Conservation (phyloP, 2,113 vertebrate species). For the Sinocyclocheilus anshuiensis region DNA sequence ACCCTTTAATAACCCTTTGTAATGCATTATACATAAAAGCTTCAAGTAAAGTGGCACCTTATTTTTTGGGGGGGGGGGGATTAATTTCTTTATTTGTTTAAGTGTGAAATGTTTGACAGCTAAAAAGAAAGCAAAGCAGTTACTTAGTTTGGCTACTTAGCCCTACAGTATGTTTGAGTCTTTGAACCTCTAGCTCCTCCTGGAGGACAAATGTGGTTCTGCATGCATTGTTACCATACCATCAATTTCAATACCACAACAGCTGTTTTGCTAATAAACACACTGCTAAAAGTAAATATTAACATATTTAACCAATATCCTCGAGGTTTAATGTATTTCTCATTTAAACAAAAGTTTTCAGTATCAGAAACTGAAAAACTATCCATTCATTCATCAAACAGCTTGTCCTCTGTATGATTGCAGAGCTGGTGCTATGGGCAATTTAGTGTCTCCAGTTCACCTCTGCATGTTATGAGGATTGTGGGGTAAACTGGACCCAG, state of each 20-base stretch:
- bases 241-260: not conserved
- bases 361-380: not conserved
- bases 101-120: too few species aligned
- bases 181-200: not conserved
- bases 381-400: not conserved
- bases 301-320: not conserved
- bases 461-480: not conserved
- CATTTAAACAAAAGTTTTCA: not conserved
- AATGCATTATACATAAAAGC: too few species aligned
- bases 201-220: slow-evolving; percentile 27
- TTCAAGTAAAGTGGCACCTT: too few species aligned
- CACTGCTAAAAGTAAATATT: not conserved
- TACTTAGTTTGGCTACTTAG: not conserved
- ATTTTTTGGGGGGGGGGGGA: too few species aligned
- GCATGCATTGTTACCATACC: not conserved
- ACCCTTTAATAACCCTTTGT: too few species aligned
- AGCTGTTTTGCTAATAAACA: not conserved
- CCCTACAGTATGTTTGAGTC: not conserved
- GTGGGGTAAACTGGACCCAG: not conserved
- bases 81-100: too few species aligned
- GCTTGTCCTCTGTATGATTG: not conserved
- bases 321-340: not conserved
- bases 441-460: not conserved
- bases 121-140: not conserved
- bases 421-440: not conserved